Evolutionary conservation across 1,140 invertebrate genomes (phyloP).

Genomic region (Delia radicum): DNA sequence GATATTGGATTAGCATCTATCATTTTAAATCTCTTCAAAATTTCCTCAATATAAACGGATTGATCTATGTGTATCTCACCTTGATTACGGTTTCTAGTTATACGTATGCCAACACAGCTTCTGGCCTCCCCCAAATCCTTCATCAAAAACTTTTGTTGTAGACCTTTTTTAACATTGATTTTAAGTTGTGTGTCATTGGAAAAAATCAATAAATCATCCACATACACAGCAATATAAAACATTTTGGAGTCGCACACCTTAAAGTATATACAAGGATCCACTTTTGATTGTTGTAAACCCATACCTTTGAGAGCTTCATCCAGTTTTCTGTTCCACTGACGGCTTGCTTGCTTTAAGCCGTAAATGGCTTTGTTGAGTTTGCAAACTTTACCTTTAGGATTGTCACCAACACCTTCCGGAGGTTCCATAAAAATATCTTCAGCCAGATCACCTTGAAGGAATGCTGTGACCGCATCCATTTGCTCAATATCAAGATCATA

Average conservation of each 20-base stretch:
- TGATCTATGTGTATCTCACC: too few relatives aligned
- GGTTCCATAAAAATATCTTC: conserved; percentile 41
- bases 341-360: conserved; percentile 52
- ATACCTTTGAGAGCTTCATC: conserved; percentile 36
- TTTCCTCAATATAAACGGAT: conserved; percentile 20
- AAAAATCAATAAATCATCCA: conserved; percentile 51
- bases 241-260: conserved; percentile 31
- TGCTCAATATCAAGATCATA: conserved; percentile 34
- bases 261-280: conserved; percentile 49
- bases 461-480: conserved; percentile 37
- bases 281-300: conserved; percentile 34
- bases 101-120: conserved; percentile 19
- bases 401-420: conserved; percentile 35
- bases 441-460: conserved; percentile 12
- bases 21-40: conserved; percentile 33
- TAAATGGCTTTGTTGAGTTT: conserved; percentile 49
- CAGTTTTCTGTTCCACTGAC: conserved; percentile 42
- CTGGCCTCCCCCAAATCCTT: conserved; percentile 20
- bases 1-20: conserved; percentile 31
- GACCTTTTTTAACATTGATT: background rate
- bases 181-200: conserved; percentile 34
- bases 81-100: background rate
- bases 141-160: conserved; percentile 9
- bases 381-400: background rate
- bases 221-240: conserved; percentile 44